Conservation (phyloP, 1,140 invertebrate genomes). For the Galleria mellonella region DNA sequence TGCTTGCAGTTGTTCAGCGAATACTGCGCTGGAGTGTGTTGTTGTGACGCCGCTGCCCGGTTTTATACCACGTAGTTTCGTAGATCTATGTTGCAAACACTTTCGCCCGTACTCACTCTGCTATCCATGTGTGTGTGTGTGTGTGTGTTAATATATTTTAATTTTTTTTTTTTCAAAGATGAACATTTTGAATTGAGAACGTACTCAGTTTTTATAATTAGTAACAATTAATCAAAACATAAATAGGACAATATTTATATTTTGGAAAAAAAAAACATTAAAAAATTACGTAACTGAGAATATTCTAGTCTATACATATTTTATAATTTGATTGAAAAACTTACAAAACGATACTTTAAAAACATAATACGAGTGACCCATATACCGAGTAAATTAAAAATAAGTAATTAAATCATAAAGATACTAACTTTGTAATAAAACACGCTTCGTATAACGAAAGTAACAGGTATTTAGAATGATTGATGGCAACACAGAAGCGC, state of each 20-base stretch:
- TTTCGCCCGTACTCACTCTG: constrained; percentile 45
- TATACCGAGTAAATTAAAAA: too few relatives aligned
- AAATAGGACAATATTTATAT: background rate
- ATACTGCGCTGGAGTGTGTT: constrained; percentile 57
- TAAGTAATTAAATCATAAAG: too few relatives aligned
- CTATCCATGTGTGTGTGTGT: constrained; percentile 36
- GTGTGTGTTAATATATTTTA: too few relatives aligned
- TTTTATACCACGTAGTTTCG: constrained; percentile 63
- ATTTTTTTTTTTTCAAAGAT: constrained; percentile 32
- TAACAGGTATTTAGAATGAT: too few relatives aligned
- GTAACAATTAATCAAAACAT: background rate
- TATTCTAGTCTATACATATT: too few relatives aligned
- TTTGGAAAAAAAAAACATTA: background rate
- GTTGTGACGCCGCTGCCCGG: constrained; percentile 18
- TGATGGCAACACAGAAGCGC: too few relatives aligned
- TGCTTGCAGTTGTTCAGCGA: constrained; percentile 52
- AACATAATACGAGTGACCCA: background rate
- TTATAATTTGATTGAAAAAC: too few relatives aligned
- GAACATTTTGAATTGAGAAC: constrained; percentile 1
- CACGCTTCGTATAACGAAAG: too few relatives aligned
- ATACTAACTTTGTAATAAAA: too few relatives aligned
- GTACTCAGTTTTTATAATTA: background rate
- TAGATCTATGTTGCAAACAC: constrained; percentile 57
- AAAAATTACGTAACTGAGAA: too few relatives aligned
- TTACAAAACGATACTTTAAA: too few relatives aligned